phyloP scores from a whole-genome alignment of 2,113 vertebrate genomes.

The Equus quagga region DNA sequence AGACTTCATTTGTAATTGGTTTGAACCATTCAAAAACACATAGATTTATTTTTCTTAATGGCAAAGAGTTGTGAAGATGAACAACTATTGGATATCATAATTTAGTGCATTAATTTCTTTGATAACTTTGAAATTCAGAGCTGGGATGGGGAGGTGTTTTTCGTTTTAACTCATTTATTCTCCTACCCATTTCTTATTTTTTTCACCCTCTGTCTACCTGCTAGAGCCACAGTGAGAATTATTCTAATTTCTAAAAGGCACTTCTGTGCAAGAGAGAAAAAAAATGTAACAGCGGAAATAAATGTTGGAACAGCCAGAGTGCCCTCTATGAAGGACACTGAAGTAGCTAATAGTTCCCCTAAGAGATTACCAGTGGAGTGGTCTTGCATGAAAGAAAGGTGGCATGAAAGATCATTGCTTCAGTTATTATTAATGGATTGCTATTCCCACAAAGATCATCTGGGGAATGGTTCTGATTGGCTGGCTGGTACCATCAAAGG shows the following conservation, averaged over 20 bases:
- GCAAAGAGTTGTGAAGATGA: slow-evolving; percentile 14
- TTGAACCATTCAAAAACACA: slow-evolving; percentile 26
- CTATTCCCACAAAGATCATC: slow-evolving; percentile 77
- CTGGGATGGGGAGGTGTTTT: background rate
- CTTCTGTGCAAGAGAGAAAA: slow-evolving; percentile 59
- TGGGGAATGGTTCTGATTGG: slow-evolving; percentile 70
- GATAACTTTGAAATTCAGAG: slow-evolving; percentile 51
- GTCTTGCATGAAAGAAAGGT: slow-evolving; percentile 78
- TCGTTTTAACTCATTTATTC: slow-evolving; percentile 56
- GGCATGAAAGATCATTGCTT: slow-evolving; percentile 78
- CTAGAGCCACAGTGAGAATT: slow-evolving; percentile 65
- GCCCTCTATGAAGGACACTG: slow-evolving; percentile 80
- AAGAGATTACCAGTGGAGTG: slow-evolving; percentile 78
- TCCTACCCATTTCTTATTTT: slow-evolving; percentile 59
- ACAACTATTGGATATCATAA: background rate
- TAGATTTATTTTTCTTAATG: slow-evolving; percentile 30
- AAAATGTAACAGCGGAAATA: slow-evolving; percentile 67
- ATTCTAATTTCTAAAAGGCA: slow-evolving; percentile 81
- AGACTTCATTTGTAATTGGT: background rate
- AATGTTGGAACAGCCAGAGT: slow-evolving; percentile 72
- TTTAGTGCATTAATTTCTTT: slow-evolving; percentile 12
- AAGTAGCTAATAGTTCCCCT: slow-evolving; percentile 80
- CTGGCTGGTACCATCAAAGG: slow-evolving; percentile 75
- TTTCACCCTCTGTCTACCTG: background rate
- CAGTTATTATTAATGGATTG: slow-evolving; percentile 83